A percentile compares a stretch with the other conserved stretches of the same genome.
Conservation (phyloP, 2,113 vertebrate genomes). For the Sus scrofa region DNA sequence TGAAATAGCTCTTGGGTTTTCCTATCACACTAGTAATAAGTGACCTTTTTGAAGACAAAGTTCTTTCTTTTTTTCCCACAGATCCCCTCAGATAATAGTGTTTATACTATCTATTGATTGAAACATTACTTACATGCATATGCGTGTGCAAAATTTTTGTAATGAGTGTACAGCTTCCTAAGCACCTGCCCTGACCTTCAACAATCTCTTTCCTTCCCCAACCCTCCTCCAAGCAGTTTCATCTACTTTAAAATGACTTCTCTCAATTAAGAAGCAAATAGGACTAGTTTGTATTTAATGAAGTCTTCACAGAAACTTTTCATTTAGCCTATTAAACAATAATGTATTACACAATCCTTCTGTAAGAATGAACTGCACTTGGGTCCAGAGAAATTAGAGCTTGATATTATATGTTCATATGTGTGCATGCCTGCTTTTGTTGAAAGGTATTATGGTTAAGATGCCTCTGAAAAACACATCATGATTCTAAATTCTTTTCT, state of each 20-base stretch:
- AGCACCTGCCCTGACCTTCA: not conserved
- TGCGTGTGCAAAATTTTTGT: not conserved
- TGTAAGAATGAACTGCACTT: not conserved
- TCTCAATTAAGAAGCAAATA: not conserved
- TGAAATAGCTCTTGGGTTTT: not conserved
- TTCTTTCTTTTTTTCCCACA: not conserved
- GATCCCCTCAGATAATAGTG: not conserved
- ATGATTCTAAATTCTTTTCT: too few relatives aligned
- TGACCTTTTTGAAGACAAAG: not conserved
- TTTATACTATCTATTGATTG: not conserved
- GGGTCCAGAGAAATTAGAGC: not conserved
- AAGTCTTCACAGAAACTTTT: slow-evolving; percentile 19
- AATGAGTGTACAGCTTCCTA: not conserved
- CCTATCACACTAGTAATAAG: not conserved
- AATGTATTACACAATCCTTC: not conserved
- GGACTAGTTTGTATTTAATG: not conserved
- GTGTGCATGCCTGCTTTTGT: not conserved
- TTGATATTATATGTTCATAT: not conserved
- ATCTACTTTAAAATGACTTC: slow-evolving; percentile 15
- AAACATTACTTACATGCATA: not conserved
- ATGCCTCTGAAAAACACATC: not conserved
- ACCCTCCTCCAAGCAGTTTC: not conserved
- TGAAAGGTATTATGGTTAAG: not conserved
- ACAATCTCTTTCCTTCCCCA: not conserved
- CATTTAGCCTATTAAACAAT: not conserved